phyloP scores from a whole-genome alignment of 2,888 invertebrate species.

The Pristionchus arcanus region DNA sequence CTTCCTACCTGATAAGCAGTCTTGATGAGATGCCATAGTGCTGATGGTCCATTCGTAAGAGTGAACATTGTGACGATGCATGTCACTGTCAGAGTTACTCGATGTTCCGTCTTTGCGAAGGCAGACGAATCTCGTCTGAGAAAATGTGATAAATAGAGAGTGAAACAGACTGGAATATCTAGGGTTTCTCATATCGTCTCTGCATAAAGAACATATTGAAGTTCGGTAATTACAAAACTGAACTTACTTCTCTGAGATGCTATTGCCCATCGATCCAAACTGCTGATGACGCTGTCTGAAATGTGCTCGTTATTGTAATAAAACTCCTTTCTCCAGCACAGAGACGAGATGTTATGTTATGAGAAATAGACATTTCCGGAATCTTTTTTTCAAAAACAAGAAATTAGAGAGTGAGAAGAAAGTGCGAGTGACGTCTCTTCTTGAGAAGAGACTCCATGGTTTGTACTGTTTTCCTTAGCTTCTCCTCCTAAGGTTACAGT shows the following conservation, averaged over 20 bases:
- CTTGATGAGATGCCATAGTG: slow-evolving; percentile 70
- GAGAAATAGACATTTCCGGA: neutral
- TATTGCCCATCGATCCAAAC: slow-evolving; percentile 29
- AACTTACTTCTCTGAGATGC: slow-evolving; percentile 51
- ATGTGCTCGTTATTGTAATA: neutral
- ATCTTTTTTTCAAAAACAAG: neutral
- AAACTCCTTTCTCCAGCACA: too few species aligned
- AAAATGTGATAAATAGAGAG: too few species aligned
- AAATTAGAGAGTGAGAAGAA: neutral
- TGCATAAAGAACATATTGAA: too few species aligned
- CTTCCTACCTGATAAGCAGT: slow-evolving; percentile 52
- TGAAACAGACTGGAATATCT: neutral
- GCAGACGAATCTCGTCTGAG: slow-evolving; percentile 62
- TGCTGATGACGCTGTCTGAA: slow-evolving; percentile 50
- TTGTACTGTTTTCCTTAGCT: neutral
- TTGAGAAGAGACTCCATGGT: neutral
- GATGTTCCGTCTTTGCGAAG: slow-evolving; percentile 76
- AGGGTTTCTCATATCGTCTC: too few species aligned
- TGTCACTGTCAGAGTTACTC: slow-evolving; percentile 77
- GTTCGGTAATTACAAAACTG: neutral
- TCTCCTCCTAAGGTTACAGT: slow-evolving; percentile 50
- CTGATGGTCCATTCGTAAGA: slow-evolving; percentile 77
- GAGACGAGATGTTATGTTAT: neutral
- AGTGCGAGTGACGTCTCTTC: neutral
- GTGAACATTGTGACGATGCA: slow-evolving; percentile 68